Conservation (phyloP, 2,888 invertebrate genomes). For the Rotaria sp. region DNA sequence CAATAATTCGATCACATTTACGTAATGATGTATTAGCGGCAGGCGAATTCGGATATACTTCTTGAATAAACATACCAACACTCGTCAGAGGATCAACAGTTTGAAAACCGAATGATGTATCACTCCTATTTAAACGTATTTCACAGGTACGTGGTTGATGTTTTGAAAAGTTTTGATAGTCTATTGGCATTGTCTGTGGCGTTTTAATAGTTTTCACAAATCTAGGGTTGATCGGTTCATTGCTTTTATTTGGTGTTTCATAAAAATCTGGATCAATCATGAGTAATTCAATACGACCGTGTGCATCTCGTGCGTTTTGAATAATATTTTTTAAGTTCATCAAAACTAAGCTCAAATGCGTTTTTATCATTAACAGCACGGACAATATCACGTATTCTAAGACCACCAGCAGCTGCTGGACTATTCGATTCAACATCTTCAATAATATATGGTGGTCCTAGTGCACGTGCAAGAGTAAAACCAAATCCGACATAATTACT, state of each 20-base stretch:
- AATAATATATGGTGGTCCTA: background rate
- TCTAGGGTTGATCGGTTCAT: background rate
- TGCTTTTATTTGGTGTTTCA: background rate
- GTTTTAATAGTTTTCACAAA: background rate
- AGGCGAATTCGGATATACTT: background rate
- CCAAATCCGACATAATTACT: background rate
- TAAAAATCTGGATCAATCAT: background rate
- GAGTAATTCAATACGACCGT: background rate
- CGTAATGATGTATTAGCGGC: background rate
- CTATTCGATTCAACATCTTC: background rate
- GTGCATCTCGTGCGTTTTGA: background rate
- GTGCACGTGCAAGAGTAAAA: background rate
- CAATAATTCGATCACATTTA: background rate
- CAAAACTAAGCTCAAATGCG: background rate
- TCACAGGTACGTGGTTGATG: background rate
- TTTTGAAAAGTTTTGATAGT: background rate
- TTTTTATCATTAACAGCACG: background rate
- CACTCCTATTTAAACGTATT: background rate
- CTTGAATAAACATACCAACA: background rate
- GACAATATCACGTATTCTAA: background rate
- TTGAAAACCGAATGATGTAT: background rate
- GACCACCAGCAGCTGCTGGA: slow-evolving; percentile 2
- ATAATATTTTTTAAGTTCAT: background rate
- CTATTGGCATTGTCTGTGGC: background rate
- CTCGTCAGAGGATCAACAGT: background rate